phyloP scores from a whole-genome alignment of 64 coral and sea anemone species.

The Catalaphyllia jardinei region DNA sequence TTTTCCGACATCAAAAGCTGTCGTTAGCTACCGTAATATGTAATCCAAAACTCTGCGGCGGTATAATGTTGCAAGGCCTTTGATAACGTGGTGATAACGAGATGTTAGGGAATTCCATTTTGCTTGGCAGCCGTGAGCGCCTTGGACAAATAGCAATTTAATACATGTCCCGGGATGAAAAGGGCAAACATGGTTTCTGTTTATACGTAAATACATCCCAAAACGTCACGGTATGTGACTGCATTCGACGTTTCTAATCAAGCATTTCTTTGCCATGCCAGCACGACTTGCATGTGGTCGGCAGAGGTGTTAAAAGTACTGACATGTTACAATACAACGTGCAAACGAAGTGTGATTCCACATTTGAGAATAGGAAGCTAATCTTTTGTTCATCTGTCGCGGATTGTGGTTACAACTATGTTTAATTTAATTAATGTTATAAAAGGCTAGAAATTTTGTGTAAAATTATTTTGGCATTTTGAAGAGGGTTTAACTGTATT shows the following conservation, averaged over 20 bases:
- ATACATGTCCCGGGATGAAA: background rate
- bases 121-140: background rate
- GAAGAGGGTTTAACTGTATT: background rate
- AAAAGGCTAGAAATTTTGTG: background rate
- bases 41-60: background rate
- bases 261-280: background rate
- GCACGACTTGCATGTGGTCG: background rate
- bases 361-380: background rate
- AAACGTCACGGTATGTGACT: background rate
- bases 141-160: background rate
- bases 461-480: background rate
- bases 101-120: constrained; percentile 20
- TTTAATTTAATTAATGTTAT: background rate
- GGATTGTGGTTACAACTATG: background rate
- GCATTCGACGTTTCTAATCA: background rate
- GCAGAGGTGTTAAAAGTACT: background rate
- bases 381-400: background rate
- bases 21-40: background rate
- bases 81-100: constrained; percentile 13
- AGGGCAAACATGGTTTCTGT: background rate
- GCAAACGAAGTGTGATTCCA: background rate
- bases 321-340: background rate
- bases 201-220: constrained; percentile 22
- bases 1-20: constrained; percentile 1
- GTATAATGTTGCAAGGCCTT: background rate